phyloP scores from a whole-genome alignment of 2,888 invertebrate genomes.

The Sphaeridia pumilis region DNA sequence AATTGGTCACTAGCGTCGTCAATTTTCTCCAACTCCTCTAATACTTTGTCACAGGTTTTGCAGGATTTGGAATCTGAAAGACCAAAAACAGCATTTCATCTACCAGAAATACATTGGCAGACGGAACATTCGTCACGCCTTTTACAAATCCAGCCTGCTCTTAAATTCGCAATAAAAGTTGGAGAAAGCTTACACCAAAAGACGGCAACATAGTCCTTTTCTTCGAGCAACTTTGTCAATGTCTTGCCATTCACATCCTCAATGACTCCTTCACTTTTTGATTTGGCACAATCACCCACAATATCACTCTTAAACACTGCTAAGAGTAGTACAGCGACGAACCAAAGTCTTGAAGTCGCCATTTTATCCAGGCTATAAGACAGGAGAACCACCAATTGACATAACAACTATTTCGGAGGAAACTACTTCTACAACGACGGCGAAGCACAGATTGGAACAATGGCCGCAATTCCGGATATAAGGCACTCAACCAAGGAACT shows the following conservation, averaged over 20 bases:
- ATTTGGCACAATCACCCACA: constrained; percentile 11
- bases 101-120: not conserved
- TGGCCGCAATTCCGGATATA: too few relatives aligned
- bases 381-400: too few relatives aligned
- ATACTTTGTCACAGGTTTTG: constrained; percentile 77
- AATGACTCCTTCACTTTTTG: constrained; percentile 29
- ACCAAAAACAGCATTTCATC: not conserved
- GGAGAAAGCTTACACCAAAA: constrained; percentile 35
- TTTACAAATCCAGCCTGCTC: not conserved
- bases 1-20: constrained; percentile 89
- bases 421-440: too few relatives aligned
- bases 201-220: constrained; percentile 38
- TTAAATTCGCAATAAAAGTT: not conserved
- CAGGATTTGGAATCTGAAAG: constrained; percentile 77
- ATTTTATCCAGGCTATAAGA: not conserved
- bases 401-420: too few relatives aligned
- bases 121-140: not conserved
- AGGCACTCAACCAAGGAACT: too few relatives aligned
- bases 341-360: not conserved
- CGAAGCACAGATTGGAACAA: too few relatives aligned
- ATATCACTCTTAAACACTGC: not conserved
- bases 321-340: not conserved
- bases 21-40: constrained; percentile 82
- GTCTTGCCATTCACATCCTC: constrained; percentile 38
- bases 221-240: constrained; percentile 37